These are phyloP conservation scores for Popillia japonica DNA, from an alignment of 1,140 invertebrate species.

Conservation along the genomic window DNA sequence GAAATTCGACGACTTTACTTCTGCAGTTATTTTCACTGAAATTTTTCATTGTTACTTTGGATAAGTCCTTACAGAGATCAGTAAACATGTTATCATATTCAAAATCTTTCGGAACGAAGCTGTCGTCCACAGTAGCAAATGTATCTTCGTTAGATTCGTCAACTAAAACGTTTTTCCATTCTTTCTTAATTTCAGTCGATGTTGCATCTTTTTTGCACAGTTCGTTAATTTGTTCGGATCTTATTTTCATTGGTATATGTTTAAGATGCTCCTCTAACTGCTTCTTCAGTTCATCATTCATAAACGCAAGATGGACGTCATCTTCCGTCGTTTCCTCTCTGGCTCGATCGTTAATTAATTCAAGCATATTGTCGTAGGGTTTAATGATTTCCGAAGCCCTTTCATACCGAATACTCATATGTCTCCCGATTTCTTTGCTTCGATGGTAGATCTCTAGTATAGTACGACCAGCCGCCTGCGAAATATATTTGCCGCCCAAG, in stretches of 20 bases:
- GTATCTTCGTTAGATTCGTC: not conserved
- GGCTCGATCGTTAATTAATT: not conserved
- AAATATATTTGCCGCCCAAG: slow-evolving; percentile 37
- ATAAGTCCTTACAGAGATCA: slow-evolving; percentile 1
- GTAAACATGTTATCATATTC: slow-evolving; percentile 34
- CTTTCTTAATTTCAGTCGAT: not conserved
- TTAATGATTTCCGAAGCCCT: slow-evolving; percentile 4
- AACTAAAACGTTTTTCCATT: not conserved
- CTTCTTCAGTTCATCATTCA: slow-evolving; percentile 13
- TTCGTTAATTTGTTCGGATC: not conserved
- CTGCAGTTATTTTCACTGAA: not conserved
- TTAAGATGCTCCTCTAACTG: slow-evolving; percentile 9
- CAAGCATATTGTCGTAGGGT: slow-evolving; percentile 33
- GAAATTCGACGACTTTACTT: not conserved
- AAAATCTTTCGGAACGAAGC: not conserved
- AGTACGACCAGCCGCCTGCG: not conserved
- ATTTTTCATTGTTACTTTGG: not conserved
- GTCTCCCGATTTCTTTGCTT: not conserved
- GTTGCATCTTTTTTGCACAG: not conserved
- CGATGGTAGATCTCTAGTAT: slow-evolving; percentile 13
- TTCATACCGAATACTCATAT: slow-evolving; percentile 8
- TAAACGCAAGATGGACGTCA: not conserved
- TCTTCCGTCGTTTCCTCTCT: slow-evolving; percentile 1
- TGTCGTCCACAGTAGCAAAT: not conserved
- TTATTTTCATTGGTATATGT: not conserved